A percentile compares a stretch with the other conserved stretches of the same genome.
Evolutionary conservation across 2,797 vertebrate genomes (phyloP).

Genomic region (Podarcis siculus): DNA sequence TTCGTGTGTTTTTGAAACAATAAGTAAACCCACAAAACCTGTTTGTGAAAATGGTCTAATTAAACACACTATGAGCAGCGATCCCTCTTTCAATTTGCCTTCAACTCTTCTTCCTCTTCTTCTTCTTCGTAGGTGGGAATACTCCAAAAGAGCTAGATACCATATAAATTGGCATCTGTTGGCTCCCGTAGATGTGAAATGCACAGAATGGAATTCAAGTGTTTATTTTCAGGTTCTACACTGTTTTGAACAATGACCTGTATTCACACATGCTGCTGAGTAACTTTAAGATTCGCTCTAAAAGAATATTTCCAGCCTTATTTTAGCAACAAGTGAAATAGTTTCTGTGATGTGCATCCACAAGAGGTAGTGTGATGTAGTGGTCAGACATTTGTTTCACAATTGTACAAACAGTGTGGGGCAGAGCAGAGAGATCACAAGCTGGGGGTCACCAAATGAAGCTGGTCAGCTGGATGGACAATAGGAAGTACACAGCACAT

Average conservation of each 20-base stretch:
- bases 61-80: neutral
- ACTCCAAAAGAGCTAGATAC: accelerated
- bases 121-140: neutral
- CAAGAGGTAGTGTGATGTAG: neutral
- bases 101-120: too few relatives aligned
- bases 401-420: neutral
- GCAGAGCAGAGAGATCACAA: neutral
- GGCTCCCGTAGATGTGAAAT: neutral
- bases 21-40: neutral
- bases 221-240: slow-evolving; percentile 48
- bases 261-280: slow-evolving; percentile 20
- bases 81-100: neutral
- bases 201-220: slow-evolving; percentile 43
- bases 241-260: slow-evolving; percentile 32
- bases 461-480: neutral
- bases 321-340: slow-evolving; percentile 36
- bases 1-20: neutral
- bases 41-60: neutral
- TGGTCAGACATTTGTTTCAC: neutral
- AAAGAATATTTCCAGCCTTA: slow-evolving; percentile 32
- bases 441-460: neutral
- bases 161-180: neutral
- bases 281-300: slow-evolving; percentile 18
- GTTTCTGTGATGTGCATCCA: slow-evolving; percentile 38
- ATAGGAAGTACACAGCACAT: neutral